Conservation (phyloP, 2,113 vertebrate genomes). For the Sturnus vulgaris region DNA sequence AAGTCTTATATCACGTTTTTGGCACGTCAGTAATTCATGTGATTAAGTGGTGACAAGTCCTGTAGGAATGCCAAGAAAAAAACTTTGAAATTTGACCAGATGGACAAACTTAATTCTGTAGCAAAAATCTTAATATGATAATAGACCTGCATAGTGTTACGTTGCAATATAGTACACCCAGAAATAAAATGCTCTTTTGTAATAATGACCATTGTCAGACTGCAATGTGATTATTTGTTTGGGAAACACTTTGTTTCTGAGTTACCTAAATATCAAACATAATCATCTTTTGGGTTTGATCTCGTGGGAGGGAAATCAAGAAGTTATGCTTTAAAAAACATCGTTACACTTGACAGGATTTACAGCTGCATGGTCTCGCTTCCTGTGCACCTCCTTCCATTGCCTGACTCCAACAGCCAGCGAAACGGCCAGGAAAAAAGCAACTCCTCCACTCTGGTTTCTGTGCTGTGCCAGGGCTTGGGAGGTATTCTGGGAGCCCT, state of each 20-base stretch:
- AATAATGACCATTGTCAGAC: constrained; percentile 14
- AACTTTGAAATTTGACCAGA: constrained; percentile 43
- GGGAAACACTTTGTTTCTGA: constrained; percentile 11
- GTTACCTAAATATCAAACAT: background rate
- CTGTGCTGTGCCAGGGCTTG: background rate
- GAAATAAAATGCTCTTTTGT: constrained; percentile 75
- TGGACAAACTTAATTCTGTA: constrained; percentile 40
- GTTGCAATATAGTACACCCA: constrained; percentile 29
- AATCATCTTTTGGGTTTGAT: background rate
- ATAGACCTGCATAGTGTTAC: constrained; percentile 38
- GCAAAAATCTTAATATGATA: constrained; percentile 32
- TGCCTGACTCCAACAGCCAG: background rate
- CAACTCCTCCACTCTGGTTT: background rate
- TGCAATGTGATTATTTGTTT: constrained; percentile 44
- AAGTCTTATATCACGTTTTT: background rate
- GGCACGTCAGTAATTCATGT: background rate
- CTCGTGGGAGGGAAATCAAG: background rate
- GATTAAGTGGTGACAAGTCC: background rate
- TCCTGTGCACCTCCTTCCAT: background rate
- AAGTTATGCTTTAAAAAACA: background rate
- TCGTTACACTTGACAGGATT: background rate
- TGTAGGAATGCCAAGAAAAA: constrained; percentile 51
- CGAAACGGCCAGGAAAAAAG: background rate
- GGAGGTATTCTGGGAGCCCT: background rate
- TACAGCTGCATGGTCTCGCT: background rate